Evolutionary conservation across 1,140 invertebrate species (phyloP).

Genomic region (Drosophila melanica): DNA sequence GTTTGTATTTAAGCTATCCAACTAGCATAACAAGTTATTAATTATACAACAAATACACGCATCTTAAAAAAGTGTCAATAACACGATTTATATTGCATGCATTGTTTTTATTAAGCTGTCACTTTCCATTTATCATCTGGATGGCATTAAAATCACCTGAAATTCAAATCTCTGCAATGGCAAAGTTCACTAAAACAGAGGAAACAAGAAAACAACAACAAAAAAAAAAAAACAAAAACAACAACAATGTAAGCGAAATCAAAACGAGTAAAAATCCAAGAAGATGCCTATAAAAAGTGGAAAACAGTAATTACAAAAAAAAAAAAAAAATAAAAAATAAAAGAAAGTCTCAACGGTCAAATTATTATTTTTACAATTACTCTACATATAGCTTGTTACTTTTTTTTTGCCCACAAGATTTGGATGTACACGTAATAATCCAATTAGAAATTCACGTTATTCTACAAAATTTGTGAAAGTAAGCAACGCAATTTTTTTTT

Average conservation of each 20-base stretch:
- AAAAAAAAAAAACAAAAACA: background rate
- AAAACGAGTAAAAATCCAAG: slow-evolving; percentile 7
- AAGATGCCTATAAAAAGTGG: slow-evolving; percentile 16
- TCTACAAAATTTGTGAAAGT: slow-evolving; percentile 5
- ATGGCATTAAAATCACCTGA: slow-evolving; percentile 37
- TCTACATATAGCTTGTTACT: background rate
- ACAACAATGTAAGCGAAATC: slow-evolving; percentile 7
- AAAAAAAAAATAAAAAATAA: slow-evolving; percentile 7
- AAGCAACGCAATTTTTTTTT: background rate
- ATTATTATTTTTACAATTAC: background rate
- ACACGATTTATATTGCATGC: slow-evolving; percentile 32
- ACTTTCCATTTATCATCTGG: slow-evolving; percentile 47
- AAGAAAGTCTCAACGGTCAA: slow-evolving; percentile 32
- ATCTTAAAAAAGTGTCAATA: slow-evolving; percentile 39
- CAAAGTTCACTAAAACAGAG: slow-evolving; percentile 37
- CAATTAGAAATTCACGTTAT: background rate
- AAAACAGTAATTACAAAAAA: slow-evolving; percentile 40
- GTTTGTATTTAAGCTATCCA: slow-evolving; percentile 16
- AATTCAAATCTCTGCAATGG: slow-evolving; percentile 31
- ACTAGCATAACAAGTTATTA: slow-evolving; percentile 50
- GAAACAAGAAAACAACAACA: background rate
- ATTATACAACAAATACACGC: slow-evolving; percentile 26
- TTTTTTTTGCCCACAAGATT: background rate
- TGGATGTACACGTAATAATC: background rate
- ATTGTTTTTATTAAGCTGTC: slow-evolving; percentile 37